A percentile compares a stretch with the other conserved stretches of the same genome.
Conservation (phyloP, 2,113 vertebrate species). For the Strix aluco region DNA sequence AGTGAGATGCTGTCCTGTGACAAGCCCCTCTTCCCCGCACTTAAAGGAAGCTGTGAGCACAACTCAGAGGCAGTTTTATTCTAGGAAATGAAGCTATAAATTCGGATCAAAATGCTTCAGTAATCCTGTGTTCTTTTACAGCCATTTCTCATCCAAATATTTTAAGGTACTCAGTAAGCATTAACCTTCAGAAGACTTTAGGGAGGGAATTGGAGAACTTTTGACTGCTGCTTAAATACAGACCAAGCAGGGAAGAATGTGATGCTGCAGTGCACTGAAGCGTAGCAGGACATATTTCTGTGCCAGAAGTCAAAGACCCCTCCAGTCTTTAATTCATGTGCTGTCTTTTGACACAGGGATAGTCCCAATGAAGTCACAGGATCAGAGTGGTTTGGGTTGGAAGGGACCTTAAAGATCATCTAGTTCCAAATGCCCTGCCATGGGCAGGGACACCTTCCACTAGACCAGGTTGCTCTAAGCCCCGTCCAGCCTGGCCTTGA, state of each 20-base stretch:
- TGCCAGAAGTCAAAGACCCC: neutral
- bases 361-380: neutral
- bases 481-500: too few species aligned
- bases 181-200: neutral
- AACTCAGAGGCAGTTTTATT: neutral
- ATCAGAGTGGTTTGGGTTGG: too few species aligned
- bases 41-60: neutral
- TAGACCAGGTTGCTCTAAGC: too few species aligned
- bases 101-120: neutral
- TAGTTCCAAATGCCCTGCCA: too few species aligned
- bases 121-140: neutral
- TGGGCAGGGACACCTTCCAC: too few species aligned
- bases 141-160: neutral
- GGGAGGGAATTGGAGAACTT: neutral
- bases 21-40: neutral
- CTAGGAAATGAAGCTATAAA: neutral
- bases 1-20: neutral
- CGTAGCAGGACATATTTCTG: neutral
- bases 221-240: neutral
- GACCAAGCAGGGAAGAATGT: neutral
- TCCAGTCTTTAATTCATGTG: fast-evolving
- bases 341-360: neutral
- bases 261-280: neutral
- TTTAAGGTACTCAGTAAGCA: neutral
- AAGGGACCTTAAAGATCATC: too few species aligned